Evolutionary conservation across 2,113 vertebrate genomes (phyloP).

Genomic region (Apteryx mantelli): DNA sequence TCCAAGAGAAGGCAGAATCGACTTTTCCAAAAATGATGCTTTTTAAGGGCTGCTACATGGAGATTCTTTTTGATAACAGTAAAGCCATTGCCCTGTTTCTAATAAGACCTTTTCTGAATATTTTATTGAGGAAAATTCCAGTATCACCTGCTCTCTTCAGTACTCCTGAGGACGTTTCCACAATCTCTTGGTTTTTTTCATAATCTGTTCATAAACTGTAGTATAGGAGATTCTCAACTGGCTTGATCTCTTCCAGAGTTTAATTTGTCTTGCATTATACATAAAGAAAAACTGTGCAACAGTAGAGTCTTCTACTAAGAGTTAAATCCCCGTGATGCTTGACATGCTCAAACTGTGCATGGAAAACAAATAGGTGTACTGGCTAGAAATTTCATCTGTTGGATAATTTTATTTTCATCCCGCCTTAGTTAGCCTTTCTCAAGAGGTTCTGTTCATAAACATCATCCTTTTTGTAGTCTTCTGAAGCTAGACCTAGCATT

Average conservation of each 20-base stretch:
- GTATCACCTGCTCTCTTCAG: background rate
- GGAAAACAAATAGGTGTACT: background rate
- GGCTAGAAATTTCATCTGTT: slow-evolving; percentile 21
- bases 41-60: background rate
- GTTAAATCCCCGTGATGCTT: background rate
- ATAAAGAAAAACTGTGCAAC: background rate
- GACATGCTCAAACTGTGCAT: background rate
- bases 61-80: background rate
- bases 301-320: background rate
- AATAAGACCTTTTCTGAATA: background rate
- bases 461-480: slow-evolving; percentile 39
- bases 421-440: slow-evolving; percentile 45
- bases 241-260: background rate
- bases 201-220: background rate
- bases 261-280: background rate
- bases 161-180: background rate
- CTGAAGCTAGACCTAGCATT: slow-evolving; percentile 46
- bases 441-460: slow-evolving; percentile 45
- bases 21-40: background rate
- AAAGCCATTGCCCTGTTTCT: background rate
- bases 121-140: background rate
- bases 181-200: background rate
- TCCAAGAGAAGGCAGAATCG: background rate
- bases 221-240: background rate
- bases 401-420: slow-evolving; percentile 50